Base-by-base conservation (phyloP, 2,888 invertebrate genomes). In the Aporophyla nigra region DNA sequence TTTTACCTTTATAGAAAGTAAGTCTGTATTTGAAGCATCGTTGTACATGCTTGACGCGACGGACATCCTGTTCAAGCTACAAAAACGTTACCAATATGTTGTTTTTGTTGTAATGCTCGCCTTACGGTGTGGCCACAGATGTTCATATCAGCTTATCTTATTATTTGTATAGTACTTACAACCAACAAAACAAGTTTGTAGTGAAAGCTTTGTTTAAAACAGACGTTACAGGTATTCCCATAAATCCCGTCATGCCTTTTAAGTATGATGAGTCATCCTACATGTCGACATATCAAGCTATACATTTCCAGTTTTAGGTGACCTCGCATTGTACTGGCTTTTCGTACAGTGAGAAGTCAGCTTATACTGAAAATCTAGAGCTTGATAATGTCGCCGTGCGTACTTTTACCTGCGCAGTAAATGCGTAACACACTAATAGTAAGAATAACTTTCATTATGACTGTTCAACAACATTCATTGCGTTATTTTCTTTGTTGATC, bases 1-100 rank as follows among this genome's bases (percentile, higher is more conserved):
- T 33, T 78, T 76, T 63, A 53, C 49, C 33, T 62, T 58, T 49
- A 27, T 84, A 79, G 82, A 84, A 86, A 86, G 84, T 78, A 54
- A 51, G 14, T 53, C 58, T 40, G 49, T 61, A n/a, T 43, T 65
- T 24, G 43, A 67, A 59, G 59, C 51, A 21, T 19, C n/a, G 46
- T 61, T 54, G n/a, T 46, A 16, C 21, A 54, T 63, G 58, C 33
- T 71, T 21, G 49, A 75, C 21, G 49, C 24, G 58, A 62, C 27
- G 40, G 16, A 65, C 61, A 72, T 86, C 80, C 81, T 81, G 75
- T 78, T 68, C 43, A 58, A 63, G 27, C 58, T 63, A 27, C 56
- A 59, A 67, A 19, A 59, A 43, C 59, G n/a, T 56, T 16, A 51
- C 33, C 58, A 54, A 67, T 7, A 21, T 71, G 62, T 74, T 69